phyloP scores from a whole-genome alignment of 1,140 invertebrate genomes.

The Drosophila sucinea region DNA sequence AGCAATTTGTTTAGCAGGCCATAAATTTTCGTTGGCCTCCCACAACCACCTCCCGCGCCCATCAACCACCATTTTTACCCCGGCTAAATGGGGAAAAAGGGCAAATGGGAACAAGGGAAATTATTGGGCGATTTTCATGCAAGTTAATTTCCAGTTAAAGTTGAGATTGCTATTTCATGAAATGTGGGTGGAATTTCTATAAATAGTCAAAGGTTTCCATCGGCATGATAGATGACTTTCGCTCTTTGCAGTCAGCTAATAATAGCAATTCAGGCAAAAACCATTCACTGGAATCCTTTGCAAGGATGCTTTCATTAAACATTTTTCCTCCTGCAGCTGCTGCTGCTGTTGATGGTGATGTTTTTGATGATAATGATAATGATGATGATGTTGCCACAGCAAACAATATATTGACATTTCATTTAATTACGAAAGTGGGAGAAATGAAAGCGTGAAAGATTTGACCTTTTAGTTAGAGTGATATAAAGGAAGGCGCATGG shows the following conservation, averaged over 20 bases:
- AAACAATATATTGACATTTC: slow-evolving; percentile 81
- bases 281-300: slow-evolving; percentile 25
- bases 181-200: slow-evolving; percentile 30
- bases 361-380: slow-evolving; percentile 40
- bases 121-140: slow-evolving; percentile 63
- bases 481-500: slow-evolving; percentile 25
- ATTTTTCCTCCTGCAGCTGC: slow-evolving; percentile 21
- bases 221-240: slow-evolving; percentile 66
- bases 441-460: slow-evolving; percentile 19
- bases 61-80: not conserved
- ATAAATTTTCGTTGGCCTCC: slow-evolving; percentile 48
- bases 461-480: slow-evolving; percentile 58
- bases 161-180: slow-evolving; percentile 44
- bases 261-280: slow-evolving; percentile 36
- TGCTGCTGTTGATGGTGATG: not conserved
- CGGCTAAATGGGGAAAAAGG: slow-evolving; percentile 13
- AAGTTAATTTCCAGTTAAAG: slow-evolving; percentile 75
- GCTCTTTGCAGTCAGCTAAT: slow-evolving; percentile 42
- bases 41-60: not conserved
- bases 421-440: slow-evolving; percentile 66
- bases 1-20: slow-evolving; percentile 65
- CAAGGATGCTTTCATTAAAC: slow-evolving; percentile 12
- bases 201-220: slow-evolving; percentile 51
- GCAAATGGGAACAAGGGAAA: slow-evolving; percentile 15
- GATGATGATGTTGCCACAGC: slow-evolving; percentile 55